A percentile compares a stretch with the other conserved stretches of the same genome.
phyloP scores from a whole-genome alignment of 2,113 vertebrate genomes.

The Todiramphus saurophagus region DNA sequence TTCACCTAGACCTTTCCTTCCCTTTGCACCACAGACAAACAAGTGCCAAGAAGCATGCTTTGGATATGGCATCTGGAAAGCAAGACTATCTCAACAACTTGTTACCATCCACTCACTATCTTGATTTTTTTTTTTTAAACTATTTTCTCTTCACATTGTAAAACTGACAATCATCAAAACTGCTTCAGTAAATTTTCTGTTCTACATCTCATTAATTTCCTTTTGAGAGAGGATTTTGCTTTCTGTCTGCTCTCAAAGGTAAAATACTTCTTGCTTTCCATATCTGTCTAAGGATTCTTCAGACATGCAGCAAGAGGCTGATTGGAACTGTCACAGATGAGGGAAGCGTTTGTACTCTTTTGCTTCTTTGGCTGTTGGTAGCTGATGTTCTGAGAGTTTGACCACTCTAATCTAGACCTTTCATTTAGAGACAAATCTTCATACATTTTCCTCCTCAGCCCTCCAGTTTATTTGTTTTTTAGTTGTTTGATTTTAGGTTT shows the following conservation, averaged over 20 bases:
- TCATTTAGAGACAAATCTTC: background rate
- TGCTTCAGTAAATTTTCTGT: background rate
- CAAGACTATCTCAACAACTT: background rate
- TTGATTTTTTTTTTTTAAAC: background rate
- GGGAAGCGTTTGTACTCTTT: background rate
- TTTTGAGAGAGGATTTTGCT: background rate
- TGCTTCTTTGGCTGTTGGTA: background rate
- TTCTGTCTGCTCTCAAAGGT: background rate
- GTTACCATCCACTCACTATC: background rate
- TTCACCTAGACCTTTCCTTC: background rate
- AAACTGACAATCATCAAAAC: background rate
- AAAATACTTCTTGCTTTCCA: background rate
- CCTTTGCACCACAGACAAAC: background rate
- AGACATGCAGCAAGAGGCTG: fast-evolving
- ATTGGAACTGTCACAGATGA: background rate
- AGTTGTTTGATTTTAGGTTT: background rate
- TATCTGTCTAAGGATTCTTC: background rate
- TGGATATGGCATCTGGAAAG: background rate
- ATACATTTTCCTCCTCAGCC: background rate
- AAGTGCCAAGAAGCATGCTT: background rate
- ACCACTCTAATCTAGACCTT: background rate
- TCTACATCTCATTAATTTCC: background rate
- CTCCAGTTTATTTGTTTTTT: too few relatives aligned
- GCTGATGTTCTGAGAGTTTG: background rate
- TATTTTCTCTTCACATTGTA: background rate